These are phyloP conservation scores for Matsumurasca onukii DNA, from an alignment of 1,140 invertebrate species.

Conservation along the genomic window DNA sequence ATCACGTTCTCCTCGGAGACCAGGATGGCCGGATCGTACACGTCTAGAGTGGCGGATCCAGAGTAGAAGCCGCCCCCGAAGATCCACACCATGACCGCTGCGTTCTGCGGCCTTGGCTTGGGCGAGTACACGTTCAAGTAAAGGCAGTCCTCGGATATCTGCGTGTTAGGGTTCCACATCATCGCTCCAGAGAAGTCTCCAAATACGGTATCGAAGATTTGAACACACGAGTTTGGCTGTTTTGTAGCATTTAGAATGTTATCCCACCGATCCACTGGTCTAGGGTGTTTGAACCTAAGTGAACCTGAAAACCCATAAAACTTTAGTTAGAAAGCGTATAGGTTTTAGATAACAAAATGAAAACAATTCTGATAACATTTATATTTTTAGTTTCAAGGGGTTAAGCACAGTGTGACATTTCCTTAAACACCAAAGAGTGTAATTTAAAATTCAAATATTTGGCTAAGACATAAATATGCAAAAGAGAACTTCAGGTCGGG, in stretches of 20 bases:
- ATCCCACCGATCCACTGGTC: slow-evolving; percentile 80
- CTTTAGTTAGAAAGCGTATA: neutral
- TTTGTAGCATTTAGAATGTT: slow-evolving; percentile 77
- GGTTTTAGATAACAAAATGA: neutral
- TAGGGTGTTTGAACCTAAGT: slow-evolving; percentile 85
- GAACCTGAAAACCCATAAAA: slow-evolving; percentile 47
- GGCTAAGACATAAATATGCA: neutral
- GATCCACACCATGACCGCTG: slow-evolving; percentile 96
- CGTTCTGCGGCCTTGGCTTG: slow-evolving; percentile 77
- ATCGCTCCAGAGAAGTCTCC: slow-evolving; percentile 87
- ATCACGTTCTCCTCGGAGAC: slow-evolving; percentile 93
- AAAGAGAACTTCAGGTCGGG: too few species aligned
- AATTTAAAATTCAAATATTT: neutral
- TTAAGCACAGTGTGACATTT: neutral
- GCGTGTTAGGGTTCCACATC: slow-evolving; percentile 97
- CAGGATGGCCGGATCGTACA: slow-evolving; percentile 86
- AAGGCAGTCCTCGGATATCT: slow-evolving; percentile 92
- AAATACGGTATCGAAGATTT: slow-evolving; percentile 87
- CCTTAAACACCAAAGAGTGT: neutral
- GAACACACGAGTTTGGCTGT: slow-evolving; percentile 87
- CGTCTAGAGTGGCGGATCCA: slow-evolving; percentile 85
- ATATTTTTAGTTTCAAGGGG: neutral
- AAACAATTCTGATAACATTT: neutral
- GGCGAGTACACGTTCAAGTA: slow-evolving; percentile 88
- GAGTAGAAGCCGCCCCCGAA: slow-evolving; percentile 98